Conservation (phyloP, 2,113 vertebrate species). For the Cercopithecus mona region DNA sequence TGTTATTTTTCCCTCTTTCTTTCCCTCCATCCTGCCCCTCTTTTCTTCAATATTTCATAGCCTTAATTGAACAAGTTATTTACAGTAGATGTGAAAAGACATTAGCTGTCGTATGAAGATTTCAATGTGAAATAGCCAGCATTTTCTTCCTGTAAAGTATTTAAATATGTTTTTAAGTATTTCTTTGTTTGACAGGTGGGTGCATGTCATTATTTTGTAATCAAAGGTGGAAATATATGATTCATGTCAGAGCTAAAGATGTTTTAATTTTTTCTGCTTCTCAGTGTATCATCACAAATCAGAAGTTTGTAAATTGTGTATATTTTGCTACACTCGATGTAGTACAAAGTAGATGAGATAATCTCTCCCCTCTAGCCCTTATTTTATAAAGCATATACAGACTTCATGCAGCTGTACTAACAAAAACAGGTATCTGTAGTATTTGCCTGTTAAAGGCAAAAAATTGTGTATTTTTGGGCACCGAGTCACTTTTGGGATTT, state of each 20-base stretch:
- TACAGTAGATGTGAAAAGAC: slow-evolving; percentile 38
- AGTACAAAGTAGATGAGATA: background rate
- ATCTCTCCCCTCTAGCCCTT: background rate
- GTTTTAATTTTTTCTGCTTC: slow-evolving; percentile 40
- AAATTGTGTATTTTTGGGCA: background rate
- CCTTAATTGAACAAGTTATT: slow-evolving; percentile 65
- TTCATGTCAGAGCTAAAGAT: slow-evolving; percentile 63
- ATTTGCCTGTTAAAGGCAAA: background rate
- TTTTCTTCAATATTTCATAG: slow-evolving; percentile 22
- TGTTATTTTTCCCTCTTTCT: slow-evolving; percentile 17
- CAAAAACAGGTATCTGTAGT: background rate
- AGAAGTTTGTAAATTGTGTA: background rate
- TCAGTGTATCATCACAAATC: background rate
- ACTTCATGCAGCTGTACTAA: background rate
- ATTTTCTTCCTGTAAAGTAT: slow-evolving; percentile 62
- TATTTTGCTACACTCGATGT: background rate
- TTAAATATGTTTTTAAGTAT: slow-evolving; percentile 57
- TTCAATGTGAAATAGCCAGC: slow-evolving; percentile 63
- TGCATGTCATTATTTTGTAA: slow-evolving; percentile 78
- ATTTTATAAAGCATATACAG: background rate
- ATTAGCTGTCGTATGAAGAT: slow-evolving; percentile 7
- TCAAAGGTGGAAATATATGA: slow-evolving; percentile 77
- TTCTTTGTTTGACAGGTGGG: slow-evolving; percentile 70
- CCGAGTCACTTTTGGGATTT: background rate
- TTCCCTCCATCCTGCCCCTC: background rate